phyloP scores from a whole-genome alignment of 2,888 invertebrate species.

The Metalampra italica region DNA sequence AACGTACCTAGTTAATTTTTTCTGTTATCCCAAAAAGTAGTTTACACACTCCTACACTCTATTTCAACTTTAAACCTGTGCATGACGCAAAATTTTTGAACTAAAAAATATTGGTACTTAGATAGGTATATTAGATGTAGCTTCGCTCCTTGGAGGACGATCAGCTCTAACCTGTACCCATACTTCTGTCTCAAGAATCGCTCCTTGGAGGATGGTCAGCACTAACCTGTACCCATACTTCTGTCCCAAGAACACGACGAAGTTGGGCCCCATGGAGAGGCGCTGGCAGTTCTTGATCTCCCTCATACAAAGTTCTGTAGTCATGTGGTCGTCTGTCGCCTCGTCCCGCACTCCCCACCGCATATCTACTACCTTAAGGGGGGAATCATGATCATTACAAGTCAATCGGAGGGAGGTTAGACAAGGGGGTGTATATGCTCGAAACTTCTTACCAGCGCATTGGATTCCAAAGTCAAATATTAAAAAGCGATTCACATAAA shows the following conservation, averaged over 20 bases:
- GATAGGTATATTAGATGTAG: too few species aligned
- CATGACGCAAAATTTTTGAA: too few species aligned
- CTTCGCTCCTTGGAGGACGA: too few species aligned
- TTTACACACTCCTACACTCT: too few species aligned
- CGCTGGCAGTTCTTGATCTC: slow-evolving; percentile 99
- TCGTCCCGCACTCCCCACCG: slow-evolving; percentile 99
- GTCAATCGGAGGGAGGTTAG: background rate
- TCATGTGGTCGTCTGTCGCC: slow-evolving; percentile 99
- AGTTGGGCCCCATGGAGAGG: slow-evolving; percentile 98
- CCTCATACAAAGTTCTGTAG: slow-evolving; percentile 97
- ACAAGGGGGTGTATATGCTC: too few species aligned
- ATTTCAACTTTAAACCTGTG: too few species aligned
- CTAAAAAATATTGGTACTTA: too few species aligned
- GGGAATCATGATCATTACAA: background rate
- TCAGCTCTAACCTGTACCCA: slow-evolving; percentile 84
- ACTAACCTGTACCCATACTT: slow-evolving; percentile 93
- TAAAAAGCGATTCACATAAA: too few species aligned
- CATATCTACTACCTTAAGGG: slow-evolving; percentile 96
- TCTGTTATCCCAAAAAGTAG: too few species aligned
- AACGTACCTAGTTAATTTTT: too few species aligned
- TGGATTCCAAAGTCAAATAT: too few species aligned
- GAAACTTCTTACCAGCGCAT: too few species aligned
- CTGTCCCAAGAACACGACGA: slow-evolving; percentile 97
- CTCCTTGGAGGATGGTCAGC: background rate
- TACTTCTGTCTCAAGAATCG: slow-evolving; percentile 95